Evolutionary conservation across 2,888 invertebrate species (phyloP), one percentile per base, ranked within the genome.

Genomic region (Myopa testacea): DNA sequence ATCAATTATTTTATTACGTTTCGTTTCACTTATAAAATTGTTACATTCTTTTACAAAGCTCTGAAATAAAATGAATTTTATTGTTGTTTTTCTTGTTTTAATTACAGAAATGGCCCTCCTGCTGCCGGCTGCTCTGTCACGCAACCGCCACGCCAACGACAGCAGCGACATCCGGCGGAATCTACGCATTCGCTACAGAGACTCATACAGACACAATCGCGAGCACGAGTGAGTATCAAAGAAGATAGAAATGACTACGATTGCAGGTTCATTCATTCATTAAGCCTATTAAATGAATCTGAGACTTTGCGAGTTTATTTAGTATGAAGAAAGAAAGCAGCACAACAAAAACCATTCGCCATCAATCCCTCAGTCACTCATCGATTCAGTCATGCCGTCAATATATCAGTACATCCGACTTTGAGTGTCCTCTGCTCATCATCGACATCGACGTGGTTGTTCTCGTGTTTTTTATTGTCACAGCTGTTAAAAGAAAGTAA

Each of bases 81-180:
- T 60, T 63, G 4, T 45, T n/a, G 2, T 16, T 50, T 73, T 70
- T 70, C 75, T 76, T 78, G 38, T 77, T 79, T 85, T 82, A 86
- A 83, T 84, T 91, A n/a, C 90, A 93, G 96, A 96, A 90, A 95
- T 94, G 81, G 96, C 95, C 0, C 93, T 95, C 90, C 91, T 97
- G 71, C 91, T 97, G 78, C 96, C 96, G 0, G 95, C 95, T 0
- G 92, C 93, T 5, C 90, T 95, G 82, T 94, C 95, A 14, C 92
- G 93, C 82, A 94, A 93, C 86, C 93, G 95, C 75, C 93, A 93
- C 84, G 92, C 93, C 76, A 95, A 96, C 88, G 94, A 94, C 78
- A 95, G 94, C 75, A 93, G 93, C 84, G 95, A 95, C 87, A 95
- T 95, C 83, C 91, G 95, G 82, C 93, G 93, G 86, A 96, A 96